Percentiles rank a stretch among this genome's conserved stretches.
These are phyloP conservation scores for Brachionus manjavacas DNA, from an alignment of 1,140 invertebrate genomes.

Conservation along the genomic window DNA sequence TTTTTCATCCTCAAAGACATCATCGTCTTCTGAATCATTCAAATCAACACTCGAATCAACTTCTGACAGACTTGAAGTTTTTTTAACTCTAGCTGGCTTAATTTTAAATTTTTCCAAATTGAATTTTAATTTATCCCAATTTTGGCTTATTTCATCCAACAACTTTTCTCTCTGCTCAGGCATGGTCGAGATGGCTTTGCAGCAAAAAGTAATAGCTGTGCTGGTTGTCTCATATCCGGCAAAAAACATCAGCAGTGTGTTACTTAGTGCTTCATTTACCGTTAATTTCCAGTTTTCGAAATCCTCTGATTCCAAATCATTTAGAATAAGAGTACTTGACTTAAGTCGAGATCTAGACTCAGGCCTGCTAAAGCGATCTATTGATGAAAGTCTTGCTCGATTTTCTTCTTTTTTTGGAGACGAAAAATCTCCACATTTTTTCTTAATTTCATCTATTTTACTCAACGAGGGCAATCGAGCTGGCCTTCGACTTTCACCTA, in stretches of 20 bases:
- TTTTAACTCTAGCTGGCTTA: neutral
- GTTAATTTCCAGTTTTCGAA: slow-evolving; percentile 42
- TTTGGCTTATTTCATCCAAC: slow-evolving; percentile 23
- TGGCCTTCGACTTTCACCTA: neutral
- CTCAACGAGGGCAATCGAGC: neutral
- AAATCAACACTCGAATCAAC: neutral
- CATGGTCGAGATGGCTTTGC: slow-evolving; percentile 21
- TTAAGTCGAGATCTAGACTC: neutral
- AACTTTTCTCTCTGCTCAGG: slow-evolving; percentile 34
- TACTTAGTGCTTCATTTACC: slow-evolving; percentile 32
- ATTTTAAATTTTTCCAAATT: slow-evolving; percentile 34
- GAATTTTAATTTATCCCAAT: slow-evolving; percentile 9
- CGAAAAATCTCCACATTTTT: neutral
- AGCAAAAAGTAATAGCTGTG: slow-evolving; percentile 36
- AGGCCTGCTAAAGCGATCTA: neutral
- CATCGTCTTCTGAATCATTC: slow-evolving; percentile 28
- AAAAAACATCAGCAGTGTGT: slow-evolving; percentile 37
- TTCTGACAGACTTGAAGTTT: neutral
- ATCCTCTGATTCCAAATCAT: slow-evolving; percentile 10
- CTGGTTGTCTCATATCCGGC: slow-evolving; percentile 37
- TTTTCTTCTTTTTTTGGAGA: neutral
- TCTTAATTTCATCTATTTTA: neutral
- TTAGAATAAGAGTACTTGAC: neutral
- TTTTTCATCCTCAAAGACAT: slow-evolving; percentile 33
- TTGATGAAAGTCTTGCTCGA: neutral